Evolutionary conservation across 2,888 invertebrate species (phyloP), one percentile per base, ranked within the genome.

Genomic region (Heliconius ismenius): DNA sequence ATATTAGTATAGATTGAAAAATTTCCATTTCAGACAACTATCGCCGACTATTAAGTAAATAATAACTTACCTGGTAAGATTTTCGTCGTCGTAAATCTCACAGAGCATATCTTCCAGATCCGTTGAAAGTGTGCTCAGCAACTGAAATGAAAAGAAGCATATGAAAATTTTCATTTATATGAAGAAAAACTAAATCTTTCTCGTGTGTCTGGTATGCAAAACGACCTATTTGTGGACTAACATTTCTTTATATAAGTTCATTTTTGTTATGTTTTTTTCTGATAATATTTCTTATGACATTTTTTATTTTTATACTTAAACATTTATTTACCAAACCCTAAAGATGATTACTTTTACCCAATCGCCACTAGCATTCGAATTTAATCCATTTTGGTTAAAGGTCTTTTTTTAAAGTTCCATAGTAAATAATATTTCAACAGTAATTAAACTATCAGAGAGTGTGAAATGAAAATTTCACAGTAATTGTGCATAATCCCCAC

Each of bases 101-200:
- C 96, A 96, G 85, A 98, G 95, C 97, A 97, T 97, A 84, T 97
- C 96, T 92, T 98, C 98, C 93, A 98, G 94, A 93, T 98, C 98
- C 85, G 96, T 96, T 80, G 98, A 98, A 86, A 98, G 92, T 77
- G 96, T 96, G 92, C 96, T 97, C 90, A 97, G 95, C 90, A 97
- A 94, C 97, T 97, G 95, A 64, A 95, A 96, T 85, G 79, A 87
- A 84, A 83, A 82, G 74, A 65, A 73, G n/a, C 43, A 67, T 68
- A 58, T 72, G 70, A 58, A 70, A 73, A 65, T 58, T 64, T 70
- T 58, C 65, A 69, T 64, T 26, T 67, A 43, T 26, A 62, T 26
- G 21, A 26, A 73, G 62, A 24, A 63, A 54, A 54, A 54, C 70
- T 58, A 70, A 70, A 70, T 58, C n/a, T 36, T 58, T 54, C 11